A percentile compares a stretch with the other conserved stretches of the same genome.
Evolutionary conservation across 2,113 vertebrate genomes (phyloP).

Genomic region (Platichthys flesus): DNA sequence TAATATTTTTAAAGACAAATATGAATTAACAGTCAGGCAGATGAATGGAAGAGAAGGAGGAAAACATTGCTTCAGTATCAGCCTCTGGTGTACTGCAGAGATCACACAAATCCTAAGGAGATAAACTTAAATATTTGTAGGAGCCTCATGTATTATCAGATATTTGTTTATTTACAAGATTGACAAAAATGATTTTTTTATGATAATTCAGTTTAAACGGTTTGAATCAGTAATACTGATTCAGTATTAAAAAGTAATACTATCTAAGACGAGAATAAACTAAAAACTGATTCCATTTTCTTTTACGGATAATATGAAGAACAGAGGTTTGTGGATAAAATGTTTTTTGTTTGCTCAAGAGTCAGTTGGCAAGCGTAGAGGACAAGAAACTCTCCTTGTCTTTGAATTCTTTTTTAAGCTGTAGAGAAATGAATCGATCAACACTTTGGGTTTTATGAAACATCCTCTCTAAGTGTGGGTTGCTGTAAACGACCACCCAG

Average conservation of each 20-base stretch:
- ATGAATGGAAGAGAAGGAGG: conserved; percentile 14
- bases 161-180: neutral
- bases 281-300: neutral
- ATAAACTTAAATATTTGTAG: neutral
- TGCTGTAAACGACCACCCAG: neutral
- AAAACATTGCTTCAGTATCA: neutral
- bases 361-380: too few relatives aligned
- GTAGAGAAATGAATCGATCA: neutral
- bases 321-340: neutral
- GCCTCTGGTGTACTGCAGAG: conserved; percentile 5
- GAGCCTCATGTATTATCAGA: neutral
- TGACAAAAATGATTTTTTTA: too few relatives aligned
- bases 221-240: neutral
- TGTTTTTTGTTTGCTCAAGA: neutral
- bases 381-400: neutral
- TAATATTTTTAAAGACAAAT: neutral
- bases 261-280: neutral
- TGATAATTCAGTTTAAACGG: neutral
- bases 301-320: neutral
- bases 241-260: too few relatives aligned
- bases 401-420: neutral
- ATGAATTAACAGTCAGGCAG: conserved; percentile 20
- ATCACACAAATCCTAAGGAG: neutral
- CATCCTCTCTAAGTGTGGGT: neutral
- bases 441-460: neutral